phyloP scores from a whole-genome alignment of 2,888 invertebrate species.

The Micropterix aruncella region DNA sequence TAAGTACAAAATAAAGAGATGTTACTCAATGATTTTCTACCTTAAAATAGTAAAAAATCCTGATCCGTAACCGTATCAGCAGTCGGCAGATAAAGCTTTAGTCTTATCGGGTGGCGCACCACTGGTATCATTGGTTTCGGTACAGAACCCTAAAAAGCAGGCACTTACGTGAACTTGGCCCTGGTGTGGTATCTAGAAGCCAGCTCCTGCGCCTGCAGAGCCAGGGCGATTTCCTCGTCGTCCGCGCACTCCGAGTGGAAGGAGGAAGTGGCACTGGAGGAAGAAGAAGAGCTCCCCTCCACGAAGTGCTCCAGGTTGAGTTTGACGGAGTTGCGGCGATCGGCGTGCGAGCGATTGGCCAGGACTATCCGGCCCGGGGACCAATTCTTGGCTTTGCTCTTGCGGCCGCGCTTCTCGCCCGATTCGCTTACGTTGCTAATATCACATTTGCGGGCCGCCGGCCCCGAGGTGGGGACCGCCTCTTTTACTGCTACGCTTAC shows the following conservation, averaged over 20 bases:
- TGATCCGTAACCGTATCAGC: too few species aligned
- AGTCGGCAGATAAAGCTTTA: too few species aligned
- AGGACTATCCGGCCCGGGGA: conserved; percentile 29
- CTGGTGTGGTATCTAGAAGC: conserved; percentile 66
- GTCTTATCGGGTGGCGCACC: too few species aligned
- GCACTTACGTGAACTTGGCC: conserved; percentile 56
- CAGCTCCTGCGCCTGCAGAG: conserved; percentile 72
- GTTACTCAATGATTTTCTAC: too few species aligned
- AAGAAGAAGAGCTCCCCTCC: conserved; percentile 16
- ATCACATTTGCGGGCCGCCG: conserved; percentile 3
- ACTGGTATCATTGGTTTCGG: too few species aligned
- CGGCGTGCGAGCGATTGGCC: conserved; percentile 24
- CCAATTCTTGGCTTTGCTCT: conserved; percentile 26
- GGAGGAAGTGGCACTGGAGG: conserved; percentile 44
- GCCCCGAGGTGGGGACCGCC: conserved; percentile 17
- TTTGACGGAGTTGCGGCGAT: conserved; percentile 23
- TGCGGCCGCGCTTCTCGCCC: background rate
- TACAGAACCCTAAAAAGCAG: conserved; percentile 17
- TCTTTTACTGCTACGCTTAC: too few species aligned
- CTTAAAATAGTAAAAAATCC: too few species aligned
- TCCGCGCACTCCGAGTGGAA: conserved; percentile 70
- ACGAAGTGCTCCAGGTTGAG: conserved; percentile 35
- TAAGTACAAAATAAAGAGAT: too few species aligned
- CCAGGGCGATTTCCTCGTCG: conserved; percentile 76
- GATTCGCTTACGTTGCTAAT: background rate